Base-by-base conservation (phyloP, 2,797 vertebrate genomes). In the Agapornis canus region DNA sequence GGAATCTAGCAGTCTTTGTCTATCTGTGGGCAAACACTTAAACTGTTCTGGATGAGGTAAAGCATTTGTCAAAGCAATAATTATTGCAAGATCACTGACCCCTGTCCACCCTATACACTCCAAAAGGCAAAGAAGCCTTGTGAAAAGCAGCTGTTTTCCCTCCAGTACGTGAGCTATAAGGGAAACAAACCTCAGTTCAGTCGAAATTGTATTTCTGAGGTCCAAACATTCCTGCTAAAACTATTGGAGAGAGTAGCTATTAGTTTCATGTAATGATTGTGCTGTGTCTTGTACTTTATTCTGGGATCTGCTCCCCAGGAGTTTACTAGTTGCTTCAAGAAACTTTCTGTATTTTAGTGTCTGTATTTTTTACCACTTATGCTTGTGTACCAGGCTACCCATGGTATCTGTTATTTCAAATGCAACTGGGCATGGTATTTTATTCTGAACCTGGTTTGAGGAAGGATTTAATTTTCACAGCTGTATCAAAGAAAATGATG, bases 381-480 rank as follows among this genome's bases (percentile, higher is more conserved):
- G 20, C 26, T 5, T 23, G 9, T 40, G 19, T 49, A 87, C 35
- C 32, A 45, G n/a, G 52, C 52, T 27, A 22, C 40, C 26, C 1
- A 1, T 35, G 23, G 1, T 89, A 57, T 43, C 15, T 68, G 25
- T 63, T 65, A 70, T 61, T 85, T 79, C 45, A 75, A 86, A 92
- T 60, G 49, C 19, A 90, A 29, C 18, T 45, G 20, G 86, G 52
- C 17, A 25, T 26, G 56, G 14, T 80, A 68, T 86, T 78, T 90
- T 85, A 39, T 93, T 93, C 31, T 49, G 59, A 81, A 31, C 68
- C 39, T n/a, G 20, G 42, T 77, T 60, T 59, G 47, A 40, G 23
- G 20, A 91, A 72, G 32, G 43, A 89, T 72, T 86, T 31, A 80
- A n/a, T 91, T 94, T 91, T 96, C 59, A 73, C 37, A 78, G 21